A percentile compares a stretch with the other conserved stretches of the same genome.
phyloP scores from a whole-genome alignment of 2,888 invertebrate genomes.

The Stenurella melanura region DNA sequence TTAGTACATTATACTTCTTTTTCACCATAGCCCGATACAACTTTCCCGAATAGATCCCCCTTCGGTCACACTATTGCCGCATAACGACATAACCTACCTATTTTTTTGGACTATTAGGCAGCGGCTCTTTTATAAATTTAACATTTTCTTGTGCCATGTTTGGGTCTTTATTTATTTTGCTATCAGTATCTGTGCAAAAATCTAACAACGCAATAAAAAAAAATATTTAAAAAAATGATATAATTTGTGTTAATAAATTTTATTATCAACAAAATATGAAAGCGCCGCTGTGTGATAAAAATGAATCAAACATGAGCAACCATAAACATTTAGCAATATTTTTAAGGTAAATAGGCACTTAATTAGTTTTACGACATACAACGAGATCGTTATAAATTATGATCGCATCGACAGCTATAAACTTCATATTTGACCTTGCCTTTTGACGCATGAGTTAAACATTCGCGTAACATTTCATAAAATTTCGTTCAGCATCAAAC shows the following conservation, averaged over 20 bases:
- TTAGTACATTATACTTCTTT: no score
- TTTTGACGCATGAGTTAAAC: constrained; percentile 29
- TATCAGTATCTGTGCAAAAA: constrained; percentile 17
- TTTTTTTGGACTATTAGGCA: no score
- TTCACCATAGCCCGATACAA: no score
- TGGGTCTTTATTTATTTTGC: constrained; percentile 19
- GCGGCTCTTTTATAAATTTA: no score
- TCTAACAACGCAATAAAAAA: constrained; percentile 6
- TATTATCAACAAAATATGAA: constrained; percentile 39
- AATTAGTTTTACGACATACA: constrained; percentile 37
- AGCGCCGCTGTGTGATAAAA: constrained; percentile 32
- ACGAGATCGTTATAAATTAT: constrained; percentile 28
- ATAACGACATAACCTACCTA: no score
- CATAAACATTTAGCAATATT: constrained; percentile 33
- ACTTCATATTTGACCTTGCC: constrained; percentile 30
- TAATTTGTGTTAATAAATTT: constrained; percentile 25
- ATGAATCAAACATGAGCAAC: constrained; percentile 28
- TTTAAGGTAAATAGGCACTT: constrained; percentile 38
- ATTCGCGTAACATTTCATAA: neutral
- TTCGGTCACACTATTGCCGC: no score
- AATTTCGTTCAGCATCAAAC: neutral
- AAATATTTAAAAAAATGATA: constrained; percentile 9
- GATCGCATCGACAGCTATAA: constrained; percentile 28
- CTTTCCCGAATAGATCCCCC: no score
- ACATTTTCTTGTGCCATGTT: neutral